Percentiles rank a stretch among this genome's conserved stretches.
Evolutionary conservation across 2,113 vertebrate genomes (phyloP).

Genomic region (Erythrocebus patas): DNA sequence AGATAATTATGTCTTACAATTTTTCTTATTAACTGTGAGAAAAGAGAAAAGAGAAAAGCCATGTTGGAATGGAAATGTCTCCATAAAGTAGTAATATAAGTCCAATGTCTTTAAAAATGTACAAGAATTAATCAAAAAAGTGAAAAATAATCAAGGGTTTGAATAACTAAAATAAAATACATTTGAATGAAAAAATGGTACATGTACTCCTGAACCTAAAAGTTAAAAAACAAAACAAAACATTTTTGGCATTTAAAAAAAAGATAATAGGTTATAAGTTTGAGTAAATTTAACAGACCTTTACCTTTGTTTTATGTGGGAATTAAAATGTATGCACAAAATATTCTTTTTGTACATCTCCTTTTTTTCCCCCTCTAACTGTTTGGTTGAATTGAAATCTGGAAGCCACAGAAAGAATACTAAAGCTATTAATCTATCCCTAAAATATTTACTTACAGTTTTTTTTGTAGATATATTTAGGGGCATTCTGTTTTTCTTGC

Average conservation of each 20-base stretch:
- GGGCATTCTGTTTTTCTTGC: not conserved
- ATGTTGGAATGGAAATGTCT: not conserved
- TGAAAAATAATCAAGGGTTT: not conserved
- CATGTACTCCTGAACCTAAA: no score
- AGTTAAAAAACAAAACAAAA: no score
- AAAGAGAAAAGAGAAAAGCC: not conserved
- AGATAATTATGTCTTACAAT: not conserved
- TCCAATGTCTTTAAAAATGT: not conserved
- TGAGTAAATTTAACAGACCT: not conserved
- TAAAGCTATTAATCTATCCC: not conserved
- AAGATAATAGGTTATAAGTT: not conserved
- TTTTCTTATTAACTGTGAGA: not conserved
- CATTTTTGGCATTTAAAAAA: not conserved
- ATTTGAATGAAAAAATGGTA: not conserved
- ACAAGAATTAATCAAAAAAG: not conserved
- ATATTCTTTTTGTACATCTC: not conserved
- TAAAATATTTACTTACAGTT: not conserved
- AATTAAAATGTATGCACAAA: not conserved
- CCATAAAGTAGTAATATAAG: not conserved
- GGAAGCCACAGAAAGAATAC: not conserved
- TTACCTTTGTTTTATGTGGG: not conserved
- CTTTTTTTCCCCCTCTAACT: accelerated
- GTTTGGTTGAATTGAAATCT: not conserved
- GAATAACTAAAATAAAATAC: not conserved
- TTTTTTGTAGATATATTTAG: not conserved